Base-by-base conservation (phyloP, 2,888 invertebrate species). In the Peribatodes rhomboidaria region DNA sequence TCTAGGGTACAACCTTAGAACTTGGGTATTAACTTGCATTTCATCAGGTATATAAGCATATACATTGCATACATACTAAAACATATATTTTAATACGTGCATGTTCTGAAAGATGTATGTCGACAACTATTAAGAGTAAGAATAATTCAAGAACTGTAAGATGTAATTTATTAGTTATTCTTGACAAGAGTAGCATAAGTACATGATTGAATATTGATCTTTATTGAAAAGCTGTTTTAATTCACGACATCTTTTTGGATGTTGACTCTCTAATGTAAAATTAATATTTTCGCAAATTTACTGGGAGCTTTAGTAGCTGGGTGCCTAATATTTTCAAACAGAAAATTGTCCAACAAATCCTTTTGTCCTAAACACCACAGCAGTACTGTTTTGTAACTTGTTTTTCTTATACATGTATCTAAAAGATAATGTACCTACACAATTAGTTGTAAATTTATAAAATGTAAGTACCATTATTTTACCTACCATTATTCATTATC, bases 401-500 rank as follows among this genome's bases (percentile, higher is more conserved):
- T 35, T 18, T 37, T 9, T 18, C n/a, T 50, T 20, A 20, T 9
- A 13, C 2, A 18, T 55, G 16, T 42, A 31, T 55, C 27, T 41
- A 22, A 42, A 42, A 39, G 39, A 37, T 52, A 27, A 42, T 22
- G 41, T 60, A 50, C 27, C 37, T 46, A 55, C 42, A 42, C 14
- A 22, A 35, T 22, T 47, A 57, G 42, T 13, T 31, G 22, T 46
- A 13, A n/a, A n/a, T n/a, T n/a, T n/a, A n/a, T n/a, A n/a, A n/a
- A n/a, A n/a, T n/a, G n/a, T n/a, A n/a, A 9, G 31, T 58, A 44
- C 44, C n/a, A 41, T 39, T 31, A 31, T 7, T 50, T 50, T 50
- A 35, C 18, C 35, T 50, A 46, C 16, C 41, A 55, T 55, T 46
- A 58, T 53, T 58, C n/a, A 41, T 64, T 63, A 41, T 54, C 55